Percentiles rank a stretch among this genome's conserved stretches.
phyloP scores from a whole-genome alignment of 2,797 vertebrate species.

The Spea hammondii region DNA sequence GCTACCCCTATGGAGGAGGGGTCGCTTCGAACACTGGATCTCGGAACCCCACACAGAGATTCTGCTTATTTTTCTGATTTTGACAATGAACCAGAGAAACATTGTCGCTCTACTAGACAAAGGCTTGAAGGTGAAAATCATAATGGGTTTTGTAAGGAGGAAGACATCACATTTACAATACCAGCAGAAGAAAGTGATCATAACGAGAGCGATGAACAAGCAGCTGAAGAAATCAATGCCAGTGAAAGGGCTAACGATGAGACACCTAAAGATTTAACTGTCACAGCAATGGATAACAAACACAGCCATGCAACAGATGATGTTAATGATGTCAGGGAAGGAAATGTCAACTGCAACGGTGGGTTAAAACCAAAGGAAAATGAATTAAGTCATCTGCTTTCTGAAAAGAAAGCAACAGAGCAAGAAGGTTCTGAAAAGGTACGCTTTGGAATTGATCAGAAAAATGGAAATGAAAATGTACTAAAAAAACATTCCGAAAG shows the following conservation, averaged over 20 bases:
- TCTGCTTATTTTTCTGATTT: slow-evolving; percentile 87
- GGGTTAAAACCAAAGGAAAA: slow-evolving; percentile 7
- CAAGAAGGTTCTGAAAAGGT: slow-evolving; percentile 20
- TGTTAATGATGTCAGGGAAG: neutral
- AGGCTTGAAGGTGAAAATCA: slow-evolving; percentile 49
- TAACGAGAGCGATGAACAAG: slow-evolving; percentile 14
- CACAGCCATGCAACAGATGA: slow-evolving; percentile 10
- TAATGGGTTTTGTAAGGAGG: slow-evolving; percentile 38
- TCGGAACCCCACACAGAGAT: slow-evolving; percentile 80
- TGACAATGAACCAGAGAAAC: slow-evolving; percentile 74
- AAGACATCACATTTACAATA: slow-evolving; percentile 36
- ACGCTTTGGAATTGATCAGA: slow-evolving; percentile 10
- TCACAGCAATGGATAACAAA: neutral
- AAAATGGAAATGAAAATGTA: slow-evolving; percentile 61
- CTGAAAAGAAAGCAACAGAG: neutral
- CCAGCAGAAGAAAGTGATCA: slow-evolving; percentile 9
- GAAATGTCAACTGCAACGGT: slow-evolving; percentile 36
- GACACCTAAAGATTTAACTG: neutral
- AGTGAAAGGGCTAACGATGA: neutral
- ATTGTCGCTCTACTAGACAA: slow-evolving; percentile 2
- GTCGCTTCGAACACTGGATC: slow-evolving; percentile 76
- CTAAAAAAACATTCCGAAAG: slow-evolving; percentile 72
- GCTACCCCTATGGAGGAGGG: slow-evolving; percentile 76
- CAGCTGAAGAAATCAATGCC: slow-evolving; percentile 8
- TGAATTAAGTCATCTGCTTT: neutral